Evolutionary conservation across 2,113 vertebrate genomes (phyloP), one percentile per base, ranked within the genome.

Genomic region (Psittacara wagleri): DNA sequence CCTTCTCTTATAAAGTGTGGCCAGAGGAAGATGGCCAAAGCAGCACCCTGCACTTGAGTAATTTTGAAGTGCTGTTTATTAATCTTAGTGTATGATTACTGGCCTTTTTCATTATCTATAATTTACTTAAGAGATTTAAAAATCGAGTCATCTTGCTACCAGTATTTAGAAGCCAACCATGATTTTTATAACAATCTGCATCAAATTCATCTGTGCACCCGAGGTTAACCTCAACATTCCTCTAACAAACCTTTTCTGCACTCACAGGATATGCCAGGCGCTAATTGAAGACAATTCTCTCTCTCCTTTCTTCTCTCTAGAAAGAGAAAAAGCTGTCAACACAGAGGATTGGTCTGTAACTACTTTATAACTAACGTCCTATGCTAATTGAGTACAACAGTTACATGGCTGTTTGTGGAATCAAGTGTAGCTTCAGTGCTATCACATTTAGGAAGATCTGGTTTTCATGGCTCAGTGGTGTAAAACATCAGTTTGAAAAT

Each of bases 161-260:
- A 98, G 97, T 98, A 98, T 98, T 98, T 98, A 98, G 98, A 98
- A 98, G 98, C 98, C 98, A 98, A 97, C 97, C 97, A 95, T 97
- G 97, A 98, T 98, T 98, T 98, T 98, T 98, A 98, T 97, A 97
- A 98, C 97, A 96, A 96, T 98, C 96, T 96, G 96, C 97, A 97
- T 98, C 96, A 96, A 97, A 97, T 97, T 97, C 96, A 97, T 97
- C 98, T 97, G 97, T 98, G 95, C 97, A 97, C 95, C 80, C 94
- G 92, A 96, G 96, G 97, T 97, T 98, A 97, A 97, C 97, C 95
- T 97, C 96, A 96, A 97, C 98, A 98, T 98, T 96, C 98, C 97
- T 97, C 95, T 97, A 97, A 98, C 96, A 96, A 97, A 97, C 96
- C 96, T 97, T 98, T 95, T 98, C 98, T 97, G 97, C 97, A 97